Base-by-base conservation (phyloP, 2,113 vertebrate genomes). In the Dromiciops gliroides region DNA sequence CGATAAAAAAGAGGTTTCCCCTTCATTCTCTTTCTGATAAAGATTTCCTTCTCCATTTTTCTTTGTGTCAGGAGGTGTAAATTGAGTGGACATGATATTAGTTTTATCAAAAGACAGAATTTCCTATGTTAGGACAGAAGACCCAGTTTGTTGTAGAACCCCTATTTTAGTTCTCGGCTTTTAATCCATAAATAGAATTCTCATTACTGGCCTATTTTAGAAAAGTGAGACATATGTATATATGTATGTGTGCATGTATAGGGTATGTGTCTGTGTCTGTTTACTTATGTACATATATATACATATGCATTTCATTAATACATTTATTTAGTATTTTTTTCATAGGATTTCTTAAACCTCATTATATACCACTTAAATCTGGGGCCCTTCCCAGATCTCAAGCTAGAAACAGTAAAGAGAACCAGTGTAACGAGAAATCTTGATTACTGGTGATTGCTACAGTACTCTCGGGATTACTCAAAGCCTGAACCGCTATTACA, bases 81-180 rank as follows among this genome's bases (percentile, higher is more conserved):
- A 89, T 11, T 0, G 0, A 94, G 37, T 25, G 19, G 95, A 91
- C 24, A 47, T 49, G 91, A 94, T 93, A 89, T 95, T 93, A 60
- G 67, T 97, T 97, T 97, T 90, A 56, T 60, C 93, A 95, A 94
- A 90, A 96, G 92, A 51, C n/a, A 91, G 90, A 94, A 93, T 97
- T 89, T 92, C 3, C 22, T 92, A 91, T 48, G 60, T 94, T 96
- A 97, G 93, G 92, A 67, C 49, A 94, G 92, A 56, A 96, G 83
- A 60, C 91, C 92, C 56, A 90, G 60, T 94, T 48, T 44, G 0
- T 25, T 53, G 90, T 89, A 95, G 67, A 11, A 94, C 92, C 23
- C 2, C 0, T 7, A 4, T 92, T 93, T 96, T 52, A 11, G 28
- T 92, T 37, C 1, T 26, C 8, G 89, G 91, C 90, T 93, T 95